Base-by-base conservation (phyloP, 2,797 vertebrate species). In the Enteromius fasciolatus region DNA sequence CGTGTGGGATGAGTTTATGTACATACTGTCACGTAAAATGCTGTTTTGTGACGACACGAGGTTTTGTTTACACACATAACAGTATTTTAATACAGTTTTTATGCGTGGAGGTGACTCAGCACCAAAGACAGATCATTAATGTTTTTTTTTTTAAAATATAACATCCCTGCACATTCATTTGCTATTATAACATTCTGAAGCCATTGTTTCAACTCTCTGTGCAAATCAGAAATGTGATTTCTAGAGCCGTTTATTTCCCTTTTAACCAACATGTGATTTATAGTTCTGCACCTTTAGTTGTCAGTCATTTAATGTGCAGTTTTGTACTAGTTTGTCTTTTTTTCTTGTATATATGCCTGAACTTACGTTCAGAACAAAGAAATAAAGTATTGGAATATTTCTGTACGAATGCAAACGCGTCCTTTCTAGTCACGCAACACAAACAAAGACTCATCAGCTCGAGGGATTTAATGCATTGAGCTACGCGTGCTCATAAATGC, bases 361-460 rank as follows among this genome's bases (percentile, higher is more conserved):
- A 82, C 66, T 11, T 78, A 18, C 17, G 67, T 83, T 87, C 80
- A 78, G 82, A 87, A 83, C 81, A 78, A 80, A 75, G 28, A 84
- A 88, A 88, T 87, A 87, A 88, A 87, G 76, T 73, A 82, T 77
- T 80, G 80, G 76, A 80, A 52, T 87, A 86, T 87, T 87, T 87
- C 80, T 72, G 75, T 86, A 87, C 39, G 66, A 57, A 79, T 8
- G 39, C 46, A 63, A 75, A 73, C 15, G 23, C 57, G 17, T 66
- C 2, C 4, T 82, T 82, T 59, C 25, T 28, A 33, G 31, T 0
- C 39, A 31, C 18, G 15, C 17, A 7, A 64, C 59, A 67, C 18
- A 20, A 9, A 48, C 4, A 48, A 48, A 33, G 18, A n/a, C 44
- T 73, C 44, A 18, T 25, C 15, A 74, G 44, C 12, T 18, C 52